Base-by-base conservation (phyloP, 2,113 vertebrate species). In the Ptilorrhoa leucosticta region DNA sequence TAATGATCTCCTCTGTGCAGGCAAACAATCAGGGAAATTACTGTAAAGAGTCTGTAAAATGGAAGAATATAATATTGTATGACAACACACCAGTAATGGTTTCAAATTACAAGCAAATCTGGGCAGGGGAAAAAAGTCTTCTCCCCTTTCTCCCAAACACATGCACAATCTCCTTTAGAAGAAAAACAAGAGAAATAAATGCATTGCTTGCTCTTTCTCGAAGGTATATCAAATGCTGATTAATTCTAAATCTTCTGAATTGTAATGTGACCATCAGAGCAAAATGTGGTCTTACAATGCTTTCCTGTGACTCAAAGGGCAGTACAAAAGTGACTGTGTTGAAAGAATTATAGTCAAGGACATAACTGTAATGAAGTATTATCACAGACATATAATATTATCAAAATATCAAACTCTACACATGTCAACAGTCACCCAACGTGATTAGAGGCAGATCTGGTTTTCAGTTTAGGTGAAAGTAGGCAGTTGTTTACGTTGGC, bases 281-380 rank as follows among this genome's bases (percentile, higher is more conserved):
- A 83, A 77, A 95, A 40, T 33, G 45, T 65, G 71, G 75, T 54
- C 37, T 94, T 72, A 24, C 58, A 86, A 23, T 57, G 56, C 37
- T 83, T 86, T 83, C 75, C 79, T 83, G 47, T 63, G 86, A 93
- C 39, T 94, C 83, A 81, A 72, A 83, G 39, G 15, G 54, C 71
- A 61, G 30, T 35, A 71, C 40, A 51, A 83, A 83, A 94, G 68
- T 71, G 83, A 76, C 63, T 86, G 82, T 63, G 90, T 71, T 95
- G 96, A 95, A 97, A 95, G 94, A 94, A 93, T 96, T 96, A 95
- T 45, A 83, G 93, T 40, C 88, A 93, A 94, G 65, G 92, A 95
- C 93, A 94, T 70, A 94, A 94, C 83, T 64, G 83, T 72, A 89
- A 93, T 87, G 83, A 93, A 94, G 85, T 87, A 94, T 96, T 96